A percentile compares a stretch with the other conserved stretches of the same genome.
Evolutionary conservation across 2,888 invertebrate species (phyloP).

Genomic region (Euplexia lucipara): DNA sequence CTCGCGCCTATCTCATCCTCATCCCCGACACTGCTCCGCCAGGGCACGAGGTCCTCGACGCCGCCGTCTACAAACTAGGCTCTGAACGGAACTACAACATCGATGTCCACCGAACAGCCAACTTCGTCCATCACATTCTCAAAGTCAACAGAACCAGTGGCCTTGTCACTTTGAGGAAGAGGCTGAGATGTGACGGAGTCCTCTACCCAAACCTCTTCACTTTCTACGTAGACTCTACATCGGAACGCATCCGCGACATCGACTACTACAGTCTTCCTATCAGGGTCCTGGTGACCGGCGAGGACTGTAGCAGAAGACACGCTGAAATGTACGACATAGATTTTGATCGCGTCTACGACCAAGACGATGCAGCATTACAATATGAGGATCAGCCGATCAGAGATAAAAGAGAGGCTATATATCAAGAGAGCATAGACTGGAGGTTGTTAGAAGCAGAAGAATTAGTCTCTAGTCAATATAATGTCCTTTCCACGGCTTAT

Average conservation of each 20-base stretch:
- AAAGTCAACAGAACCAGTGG: slow-evolving; percentile 94
- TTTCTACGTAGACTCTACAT: slow-evolving; percentile 96
- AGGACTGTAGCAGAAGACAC: slow-evolving; percentile 92
- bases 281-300: slow-evolving; percentile 94
- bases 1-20: slow-evolving; percentile 90
- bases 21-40: slow-evolving; percentile 91
- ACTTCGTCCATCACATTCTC: slow-evolving; percentile 95
- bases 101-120: slow-evolving; percentile 95
- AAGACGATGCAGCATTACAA: slow-evolving; percentile 85
- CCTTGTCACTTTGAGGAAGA: slow-evolving; percentile 93
- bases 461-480: slow-evolving; percentile 87
- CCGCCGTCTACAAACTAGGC: slow-evolving; percentile 95
- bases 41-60: slow-evolving; percentile 94
- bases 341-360: slow-evolving; percentile 90
- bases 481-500: slow-evolving; percentile 87
- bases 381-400: slow-evolving; percentile 84
- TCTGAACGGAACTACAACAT: slow-evolving; percentile 95
- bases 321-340: slow-evolving; percentile 92
- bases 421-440: slow-evolving; percentile 85
- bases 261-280: slow-evolving; percentile 96
- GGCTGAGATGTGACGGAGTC: slow-evolving; percentile 94
- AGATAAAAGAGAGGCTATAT: slow-evolving; percentile 82
- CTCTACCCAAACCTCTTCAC: slow-evolving; percentile 96
- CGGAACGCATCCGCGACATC: slow-evolving; percentile 94
- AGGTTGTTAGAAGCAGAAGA: slow-evolving; percentile 86